Evolutionary conservation across 2,797 vertebrate genomes (phyloP).

Genomic region (Lemur catta): DNA sequence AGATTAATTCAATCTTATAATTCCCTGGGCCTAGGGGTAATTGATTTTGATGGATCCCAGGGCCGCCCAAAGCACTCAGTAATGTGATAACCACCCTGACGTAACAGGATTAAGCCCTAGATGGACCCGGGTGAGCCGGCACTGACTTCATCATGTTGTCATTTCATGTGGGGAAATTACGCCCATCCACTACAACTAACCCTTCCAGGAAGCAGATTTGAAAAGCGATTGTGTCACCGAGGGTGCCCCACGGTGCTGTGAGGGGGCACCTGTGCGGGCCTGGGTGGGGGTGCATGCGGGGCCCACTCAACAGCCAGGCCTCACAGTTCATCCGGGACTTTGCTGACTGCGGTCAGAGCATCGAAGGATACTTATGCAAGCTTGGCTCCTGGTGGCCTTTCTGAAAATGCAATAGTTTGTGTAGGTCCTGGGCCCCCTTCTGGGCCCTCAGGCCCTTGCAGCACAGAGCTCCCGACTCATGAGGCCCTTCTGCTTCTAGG

Average conservation of each 20-base stretch:
- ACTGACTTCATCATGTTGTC: constrained; percentile 66
- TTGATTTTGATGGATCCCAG: constrained; percentile 47
- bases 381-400: background rate
- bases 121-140: constrained; percentile 76
- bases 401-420: background rate
- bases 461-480: background rate
- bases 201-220: constrained; percentile 40
- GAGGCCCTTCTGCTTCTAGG: constrained; percentile 84
- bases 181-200: constrained; percentile 17
- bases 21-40: background rate
- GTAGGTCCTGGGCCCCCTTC: constrained; percentile 20
- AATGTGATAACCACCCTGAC: constrained; percentile 59
- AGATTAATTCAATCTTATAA: constrained; percentile 48
- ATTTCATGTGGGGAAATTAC: constrained; percentile 69
- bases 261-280: background rate
- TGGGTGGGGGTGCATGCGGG: constrained; percentile 39
- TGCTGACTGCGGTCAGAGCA: background rate
- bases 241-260: background rate
- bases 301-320: background rate
- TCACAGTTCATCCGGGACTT: background rate
- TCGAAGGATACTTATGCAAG: background rate
- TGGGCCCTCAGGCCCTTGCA: background rate
- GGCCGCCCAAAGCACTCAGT: constrained; percentile 5
- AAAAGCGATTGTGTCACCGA: background rate
- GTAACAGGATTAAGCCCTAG: constrained; percentile 66